Conservation (phyloP, 2,113 vertebrate species). For the Hydrochoerus hydrochaeris region DNA sequence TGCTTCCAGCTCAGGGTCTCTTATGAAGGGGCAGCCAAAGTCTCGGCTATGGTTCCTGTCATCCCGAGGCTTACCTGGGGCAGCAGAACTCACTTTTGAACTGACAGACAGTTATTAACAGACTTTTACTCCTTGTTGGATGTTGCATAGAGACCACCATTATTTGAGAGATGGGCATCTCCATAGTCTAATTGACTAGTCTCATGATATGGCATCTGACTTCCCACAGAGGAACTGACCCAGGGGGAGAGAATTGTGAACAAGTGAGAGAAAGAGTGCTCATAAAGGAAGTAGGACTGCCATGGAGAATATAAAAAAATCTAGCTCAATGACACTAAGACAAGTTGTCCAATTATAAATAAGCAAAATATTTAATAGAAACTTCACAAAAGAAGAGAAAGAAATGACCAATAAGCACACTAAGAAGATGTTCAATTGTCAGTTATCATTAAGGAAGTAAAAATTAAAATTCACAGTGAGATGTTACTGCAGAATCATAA, state of each 20-base stretch:
- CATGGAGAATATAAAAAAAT: neutral
- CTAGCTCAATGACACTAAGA: neutral
- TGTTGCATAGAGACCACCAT: neutral
- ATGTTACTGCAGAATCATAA: neutral
- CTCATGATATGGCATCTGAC: neutral
- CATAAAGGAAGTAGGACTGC: neutral
- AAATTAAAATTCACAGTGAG: neutral
- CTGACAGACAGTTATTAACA: neutral
- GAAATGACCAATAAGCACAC: neutral
- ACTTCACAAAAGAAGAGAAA: neutral
- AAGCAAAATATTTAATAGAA: neutral
- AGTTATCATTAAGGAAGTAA: neutral
- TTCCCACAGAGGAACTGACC: neutral
- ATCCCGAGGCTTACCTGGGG: neutral
- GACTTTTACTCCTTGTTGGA: neutral
- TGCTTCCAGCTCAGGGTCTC: neutral
- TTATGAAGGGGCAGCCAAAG: neutral
- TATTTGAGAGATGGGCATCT: neutral
- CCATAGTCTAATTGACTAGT: neutral
- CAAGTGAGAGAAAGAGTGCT: neutral
- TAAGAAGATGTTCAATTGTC: neutral
- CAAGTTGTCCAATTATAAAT: neutral
- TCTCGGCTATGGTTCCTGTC: neutral
- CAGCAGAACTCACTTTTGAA: neutral
- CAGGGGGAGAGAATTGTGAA: constrained; percentile 19